These are phyloP conservation scores for Eospalax fontanierii DNA, from an alignment of 2,797 vertebrate species.

Conservation along the genomic window DNA sequence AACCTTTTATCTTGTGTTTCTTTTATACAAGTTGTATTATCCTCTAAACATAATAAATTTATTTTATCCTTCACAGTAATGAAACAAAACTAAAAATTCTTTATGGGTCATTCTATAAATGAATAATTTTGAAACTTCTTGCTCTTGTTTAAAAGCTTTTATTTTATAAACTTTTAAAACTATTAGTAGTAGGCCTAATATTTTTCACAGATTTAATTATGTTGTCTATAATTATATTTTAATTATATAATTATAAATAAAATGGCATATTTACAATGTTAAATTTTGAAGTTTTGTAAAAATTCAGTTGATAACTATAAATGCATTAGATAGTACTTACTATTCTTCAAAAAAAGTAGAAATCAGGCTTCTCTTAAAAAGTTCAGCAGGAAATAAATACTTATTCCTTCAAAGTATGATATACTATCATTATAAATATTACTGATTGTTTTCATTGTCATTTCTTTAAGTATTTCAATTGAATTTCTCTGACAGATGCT, in stretches of 20 bases:
- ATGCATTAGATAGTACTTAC: not conserved
- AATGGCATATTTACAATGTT: not conserved
- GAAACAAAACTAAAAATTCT: not conserved
- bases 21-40: not conserved
- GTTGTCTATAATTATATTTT: no score
- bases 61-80: not conserved
- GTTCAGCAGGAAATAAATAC: not conserved
- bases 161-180: not conserved
- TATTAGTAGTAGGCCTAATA: not conserved
- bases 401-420: slow-evolving; percentile 11
- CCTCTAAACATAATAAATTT: not conserved
- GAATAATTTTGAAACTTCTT: not conserved
- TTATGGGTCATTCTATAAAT: not conserved
- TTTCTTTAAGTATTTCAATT: slow-evolving; percentile 8
- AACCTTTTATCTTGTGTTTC: not conserved
- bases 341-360: not conserved
- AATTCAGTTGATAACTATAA: not conserved
- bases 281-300: slow-evolving; percentile 6
- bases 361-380: slow-evolving; percentile 27
- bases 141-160: not conserved
- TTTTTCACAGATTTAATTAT: not conserved
- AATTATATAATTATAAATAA: no score
- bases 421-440: not conserved
- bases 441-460: no score
- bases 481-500: not conserved